phyloP scores from a whole-genome alignment of 2,113 vertebrate genomes.

The Myiozetetes cayanensis region DNA sequence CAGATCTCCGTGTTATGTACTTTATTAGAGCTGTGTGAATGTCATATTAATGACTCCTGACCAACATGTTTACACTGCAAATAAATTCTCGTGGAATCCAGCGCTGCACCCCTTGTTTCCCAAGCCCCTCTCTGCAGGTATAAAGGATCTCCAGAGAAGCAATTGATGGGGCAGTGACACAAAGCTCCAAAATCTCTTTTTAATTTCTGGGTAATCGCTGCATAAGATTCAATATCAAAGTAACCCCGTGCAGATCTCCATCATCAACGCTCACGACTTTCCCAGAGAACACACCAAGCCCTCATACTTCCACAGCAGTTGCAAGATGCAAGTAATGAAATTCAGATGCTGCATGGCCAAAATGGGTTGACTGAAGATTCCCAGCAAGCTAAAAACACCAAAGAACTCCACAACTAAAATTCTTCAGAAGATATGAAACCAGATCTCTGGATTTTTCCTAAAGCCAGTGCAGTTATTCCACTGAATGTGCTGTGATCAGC shows the following conservation, averaged over 20 bases:
- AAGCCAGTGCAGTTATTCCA: neutral
- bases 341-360: rapidly evolving
- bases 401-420: neutral
- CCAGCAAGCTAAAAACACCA: neutral
- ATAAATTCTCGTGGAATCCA: slow-evolving; percentile 70
- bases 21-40: slow-evolving; percentile 79
- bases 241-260: neutral
- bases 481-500: neutral
- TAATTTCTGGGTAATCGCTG: neutral
- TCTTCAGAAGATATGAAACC: neutral
- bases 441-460: neutral
- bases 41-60: slow-evolving; percentile 78
- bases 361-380: neutral
- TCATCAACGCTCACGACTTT: rapidly evolving
- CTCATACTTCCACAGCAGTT: neutral
- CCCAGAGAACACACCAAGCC: too few relatives aligned
- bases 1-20: slow-evolving; percentile 71
- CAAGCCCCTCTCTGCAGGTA: neutral
- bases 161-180: rapidly evolving
- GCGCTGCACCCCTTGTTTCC: neutral
- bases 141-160: neutral
- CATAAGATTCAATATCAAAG: neutral
- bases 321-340: neutral
- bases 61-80: slow-evolving; percentile 75
- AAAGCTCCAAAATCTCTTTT: neutral